phyloP scores from a whole-genome alignment of 2,113 vertebrate species.

The Dascyllus trimaculatus region DNA sequence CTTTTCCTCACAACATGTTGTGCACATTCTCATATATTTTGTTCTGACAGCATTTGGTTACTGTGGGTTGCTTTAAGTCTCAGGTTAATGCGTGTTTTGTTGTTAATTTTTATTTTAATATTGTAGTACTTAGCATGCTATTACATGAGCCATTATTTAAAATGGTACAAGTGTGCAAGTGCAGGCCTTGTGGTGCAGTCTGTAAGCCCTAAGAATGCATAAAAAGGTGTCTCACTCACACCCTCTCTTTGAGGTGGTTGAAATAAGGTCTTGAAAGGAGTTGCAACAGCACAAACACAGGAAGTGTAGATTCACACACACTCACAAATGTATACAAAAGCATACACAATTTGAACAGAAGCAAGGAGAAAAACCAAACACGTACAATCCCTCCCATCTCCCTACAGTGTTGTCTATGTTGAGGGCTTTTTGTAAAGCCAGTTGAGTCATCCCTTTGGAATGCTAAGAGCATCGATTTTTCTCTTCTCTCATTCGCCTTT shows the following conservation, averaged over 20 bases:
- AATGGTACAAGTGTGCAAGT: constrained; percentile 9
- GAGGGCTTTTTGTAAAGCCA: constrained; percentile 59
- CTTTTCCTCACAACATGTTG: neutral
- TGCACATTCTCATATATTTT: neutral
- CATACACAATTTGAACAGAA: constrained; percentile 28
- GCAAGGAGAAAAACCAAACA: constrained; percentile 39
- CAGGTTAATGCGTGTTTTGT: neutral
- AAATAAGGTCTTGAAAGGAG: constrained; percentile 31
- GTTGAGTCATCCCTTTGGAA: constrained; percentile 81
- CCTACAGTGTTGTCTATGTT: constrained; percentile 47
- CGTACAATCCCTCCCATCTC: constrained; percentile 29
- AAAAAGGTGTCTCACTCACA: constrained; percentile 26
- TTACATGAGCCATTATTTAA: neutral
- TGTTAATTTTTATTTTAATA: neutral
- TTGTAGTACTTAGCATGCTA: neutral
- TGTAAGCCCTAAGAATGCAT: constrained; percentile 8
- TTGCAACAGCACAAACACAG: neutral
- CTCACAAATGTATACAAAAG: constrained; percentile 21
- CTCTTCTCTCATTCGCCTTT: constrained; percentile 45
- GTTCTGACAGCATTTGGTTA: neutral
- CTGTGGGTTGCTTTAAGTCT: neutral
- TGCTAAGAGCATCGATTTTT: constrained; percentile 75
- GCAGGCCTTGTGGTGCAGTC: constrained; percentile 24
- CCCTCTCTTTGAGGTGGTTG: neutral
- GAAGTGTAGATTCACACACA: neutral